phyloP scores from a whole-genome alignment of 1,140 invertebrate genomes.

The Acromyrmex charruanus region DNA sequence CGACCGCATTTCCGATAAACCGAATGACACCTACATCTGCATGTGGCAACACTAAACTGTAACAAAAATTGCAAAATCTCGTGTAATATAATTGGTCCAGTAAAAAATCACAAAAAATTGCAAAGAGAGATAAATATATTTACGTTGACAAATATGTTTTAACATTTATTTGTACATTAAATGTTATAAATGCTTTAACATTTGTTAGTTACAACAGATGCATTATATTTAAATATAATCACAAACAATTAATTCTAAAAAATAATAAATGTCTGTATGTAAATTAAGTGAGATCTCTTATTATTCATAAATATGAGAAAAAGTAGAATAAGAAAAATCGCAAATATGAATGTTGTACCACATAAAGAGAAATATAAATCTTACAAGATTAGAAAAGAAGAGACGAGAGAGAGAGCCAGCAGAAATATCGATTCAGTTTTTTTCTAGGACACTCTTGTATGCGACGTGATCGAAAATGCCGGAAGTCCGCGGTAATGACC shows the following conservation, averaged over 20 bases:
- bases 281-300: too few relatives aligned
- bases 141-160: not conserved
- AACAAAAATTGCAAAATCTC: not conserved
- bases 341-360: not conserved
- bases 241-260: not conserved
- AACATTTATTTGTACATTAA: not conserved
- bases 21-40: not conserved
- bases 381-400: not conserved
- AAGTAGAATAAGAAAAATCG: too few relatives aligned
- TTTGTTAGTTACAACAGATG: not conserved
- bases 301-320: too few relatives aligned
- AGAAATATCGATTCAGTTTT: conserved; percentile 11
- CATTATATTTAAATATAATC: not conserved
- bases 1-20: conserved; percentile 11
- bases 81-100: not conserved
- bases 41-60: conserved; percentile 8
- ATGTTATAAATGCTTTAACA: not conserved
- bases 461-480: conserved; percentile 31
- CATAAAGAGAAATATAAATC: not conserved
- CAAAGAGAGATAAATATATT: not conserved
- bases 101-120: conserved; percentile 7
- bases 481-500: conserved; percentile 50
- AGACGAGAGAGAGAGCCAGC: not conserved
- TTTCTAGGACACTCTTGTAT: conserved; percentile 1
- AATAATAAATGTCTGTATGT: too few relatives aligned